Evolutionary conservation across 2,113 vertebrate genomes (phyloP).

Genomic region (Empidonax traillii): DNA sequence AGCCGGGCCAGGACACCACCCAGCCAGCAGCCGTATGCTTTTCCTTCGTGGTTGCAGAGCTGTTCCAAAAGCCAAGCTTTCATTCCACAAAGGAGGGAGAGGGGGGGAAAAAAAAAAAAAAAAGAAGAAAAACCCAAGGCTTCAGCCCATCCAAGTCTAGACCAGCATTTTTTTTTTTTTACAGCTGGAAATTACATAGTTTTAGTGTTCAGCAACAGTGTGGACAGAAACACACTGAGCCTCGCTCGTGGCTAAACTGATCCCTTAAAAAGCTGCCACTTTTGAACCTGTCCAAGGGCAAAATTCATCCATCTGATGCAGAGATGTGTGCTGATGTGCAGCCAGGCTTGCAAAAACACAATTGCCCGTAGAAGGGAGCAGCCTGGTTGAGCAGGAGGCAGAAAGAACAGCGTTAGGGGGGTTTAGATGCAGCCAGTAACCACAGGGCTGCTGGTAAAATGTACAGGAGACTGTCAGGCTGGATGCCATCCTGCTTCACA

Average conservation of each 20-base stretch:
- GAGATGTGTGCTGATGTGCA: background rate
- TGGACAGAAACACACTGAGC: background rate
- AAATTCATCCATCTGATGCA: background rate
- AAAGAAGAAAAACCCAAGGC: background rate
- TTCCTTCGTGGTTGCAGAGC: constrained; percentile 38
- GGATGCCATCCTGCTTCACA: background rate
- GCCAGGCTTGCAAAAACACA: background rate
- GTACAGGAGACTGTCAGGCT: accelerated
- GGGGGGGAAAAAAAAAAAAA: background rate
- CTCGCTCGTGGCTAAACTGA: background rate
- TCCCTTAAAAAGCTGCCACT: background rate
- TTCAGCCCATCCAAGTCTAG: background rate
- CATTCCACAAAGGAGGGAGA: background rate
- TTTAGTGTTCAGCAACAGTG: background rate
- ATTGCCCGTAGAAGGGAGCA: background rate
- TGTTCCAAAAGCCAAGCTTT: constrained; percentile 16
- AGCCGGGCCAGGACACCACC: constrained; percentile 9
- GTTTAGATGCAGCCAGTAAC: background rate
- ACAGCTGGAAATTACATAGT: background rate
- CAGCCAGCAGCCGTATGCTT: constrained; percentile 33
- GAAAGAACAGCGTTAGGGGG: background rate
- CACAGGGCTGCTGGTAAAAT: background rate
- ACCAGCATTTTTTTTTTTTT: background rate
- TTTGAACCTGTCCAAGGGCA: background rate
- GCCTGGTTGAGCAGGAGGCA: background rate